Evolutionary conservation across 2,113 vertebrate species (phyloP).

Genomic region (Hyperopisus bebe): DNA sequence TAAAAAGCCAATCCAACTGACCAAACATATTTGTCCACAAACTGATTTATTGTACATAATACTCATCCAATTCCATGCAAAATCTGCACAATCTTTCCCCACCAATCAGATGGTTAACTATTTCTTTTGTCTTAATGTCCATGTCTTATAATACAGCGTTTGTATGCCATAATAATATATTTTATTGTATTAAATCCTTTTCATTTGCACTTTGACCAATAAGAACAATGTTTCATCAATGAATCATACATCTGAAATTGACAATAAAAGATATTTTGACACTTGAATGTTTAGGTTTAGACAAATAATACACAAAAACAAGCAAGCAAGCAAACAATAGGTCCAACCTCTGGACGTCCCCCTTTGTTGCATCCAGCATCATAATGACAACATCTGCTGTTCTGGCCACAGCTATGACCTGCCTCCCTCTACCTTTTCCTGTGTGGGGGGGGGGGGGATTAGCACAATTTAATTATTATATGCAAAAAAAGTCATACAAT

Average conservation of each 20-base stretch:
- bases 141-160: not conserved
- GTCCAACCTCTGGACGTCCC: constrained; percentile 86
- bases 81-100: not conserved
- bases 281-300: not conserved
- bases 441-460: constrained; percentile 12
- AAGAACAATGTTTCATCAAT: not conserved
- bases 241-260: not conserved
- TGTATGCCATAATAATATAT: not conserved
- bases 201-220: not conserved
- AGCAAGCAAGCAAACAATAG: constrained; percentile 17
- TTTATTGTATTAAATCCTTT: not conserved
- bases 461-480: not conserved
- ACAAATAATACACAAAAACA: not conserved
- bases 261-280: not conserved
- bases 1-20: not conserved
- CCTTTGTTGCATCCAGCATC: constrained; percentile 98
- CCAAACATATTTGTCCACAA: not conserved
- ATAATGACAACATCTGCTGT: constrained; percentile 95
- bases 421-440: constrained; percentile 94
- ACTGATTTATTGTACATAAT: not conserved
- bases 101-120: not conserved
- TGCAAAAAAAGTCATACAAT: not conserved
- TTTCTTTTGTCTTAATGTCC: not conserved
- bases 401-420: constrained; percentile 94
- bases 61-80: not conserved